A percentile compares a stretch with the other conserved stretches of the same genome.
Evolutionary conservation across 30 jellyfish, hydroid and myxozoan species (phyloP).

Genomic region (Turritopsis rubra): DNA sequence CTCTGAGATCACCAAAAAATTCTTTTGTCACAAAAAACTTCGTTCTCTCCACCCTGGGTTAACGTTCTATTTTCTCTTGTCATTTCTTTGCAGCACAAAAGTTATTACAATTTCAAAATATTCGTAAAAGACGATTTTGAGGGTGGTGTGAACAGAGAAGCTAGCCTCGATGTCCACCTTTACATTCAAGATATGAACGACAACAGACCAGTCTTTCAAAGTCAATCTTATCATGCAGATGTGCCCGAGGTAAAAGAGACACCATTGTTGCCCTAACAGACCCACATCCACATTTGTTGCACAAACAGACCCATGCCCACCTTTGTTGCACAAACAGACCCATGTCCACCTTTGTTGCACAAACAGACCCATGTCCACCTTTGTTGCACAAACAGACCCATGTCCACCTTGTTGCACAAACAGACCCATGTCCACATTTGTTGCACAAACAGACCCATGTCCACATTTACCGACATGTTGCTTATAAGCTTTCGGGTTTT

Average conservation of each 20-base stretch:
- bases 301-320: too few relatives aligned
- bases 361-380: too few relatives aligned
- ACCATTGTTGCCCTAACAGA: too few relatives aligned
- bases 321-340: too few relatives aligned
- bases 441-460: too few relatives aligned
- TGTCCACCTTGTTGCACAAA: too few relatives aligned
- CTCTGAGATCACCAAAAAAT: not conserved
- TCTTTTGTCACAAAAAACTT: not conserved
- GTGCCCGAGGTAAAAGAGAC: slow-evolving; percentile 24
- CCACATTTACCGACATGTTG: not conserved
- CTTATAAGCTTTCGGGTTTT: not conserved
- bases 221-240: slow-evolving; percentile 26
- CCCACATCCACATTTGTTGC: too few relatives aligned
- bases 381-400: too few relatives aligned
- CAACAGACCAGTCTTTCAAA: slow-evolving; percentile 51
- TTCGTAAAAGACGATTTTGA: slow-evolving; percentile 24
- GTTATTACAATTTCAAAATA: slow-evolving; percentile 11
- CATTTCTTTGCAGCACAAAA: not conserved
- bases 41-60: not conserved
- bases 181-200: slow-evolving; percentile 58
- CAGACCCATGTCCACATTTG: too few relatives aligned
- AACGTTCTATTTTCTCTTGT: not conserved
- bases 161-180: slow-evolving; percentile 27
- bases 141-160: slow-evolving; percentile 29
- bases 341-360: too few relatives aligned